These are phyloP conservation scores for Aldabrachelys gigantea DNA, from an alignment of 2,113 vertebrate species.

Conservation along the genomic window DNA sequence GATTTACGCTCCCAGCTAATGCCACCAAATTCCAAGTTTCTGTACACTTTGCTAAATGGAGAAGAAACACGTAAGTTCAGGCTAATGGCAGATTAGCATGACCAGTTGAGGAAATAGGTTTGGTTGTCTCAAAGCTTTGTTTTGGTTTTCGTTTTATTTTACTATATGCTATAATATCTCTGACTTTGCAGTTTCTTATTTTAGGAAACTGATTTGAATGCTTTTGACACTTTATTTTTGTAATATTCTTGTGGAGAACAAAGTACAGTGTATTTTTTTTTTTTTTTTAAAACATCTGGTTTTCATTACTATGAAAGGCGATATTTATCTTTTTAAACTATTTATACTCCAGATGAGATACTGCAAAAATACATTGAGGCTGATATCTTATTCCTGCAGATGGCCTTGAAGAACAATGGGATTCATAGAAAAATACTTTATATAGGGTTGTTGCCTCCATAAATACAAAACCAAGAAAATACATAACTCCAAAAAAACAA, in stretches of 20 bases:
- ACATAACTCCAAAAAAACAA: neutral
- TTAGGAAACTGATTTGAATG: neutral
- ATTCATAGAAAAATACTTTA: neutral
- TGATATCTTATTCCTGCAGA: neutral
- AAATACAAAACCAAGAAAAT: neutral
- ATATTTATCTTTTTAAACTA: neutral
- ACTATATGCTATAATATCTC: neutral
- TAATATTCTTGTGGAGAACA: neutral
- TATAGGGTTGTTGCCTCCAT: neutral
- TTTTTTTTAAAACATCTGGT: neutral
- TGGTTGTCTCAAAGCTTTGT: neutral
- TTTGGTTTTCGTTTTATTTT: slow-evolving; percentile 15
- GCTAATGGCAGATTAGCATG: neutral
- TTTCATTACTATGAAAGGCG: neutral
- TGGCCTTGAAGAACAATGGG: neutral
- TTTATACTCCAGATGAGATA: neutral
- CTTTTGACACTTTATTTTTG: neutral
- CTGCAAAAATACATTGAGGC: neutral
- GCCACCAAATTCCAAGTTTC: neutral
- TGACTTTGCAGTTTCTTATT: neutral
- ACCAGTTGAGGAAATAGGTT: neutral
- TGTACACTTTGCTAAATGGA: neutral
- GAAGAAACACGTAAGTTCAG: neutral
- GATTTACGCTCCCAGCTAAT: neutral
- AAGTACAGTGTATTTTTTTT: neutral